Conservation (phyloP, 2,113 vertebrate genomes). For the Lampris incognitus region DNA sequence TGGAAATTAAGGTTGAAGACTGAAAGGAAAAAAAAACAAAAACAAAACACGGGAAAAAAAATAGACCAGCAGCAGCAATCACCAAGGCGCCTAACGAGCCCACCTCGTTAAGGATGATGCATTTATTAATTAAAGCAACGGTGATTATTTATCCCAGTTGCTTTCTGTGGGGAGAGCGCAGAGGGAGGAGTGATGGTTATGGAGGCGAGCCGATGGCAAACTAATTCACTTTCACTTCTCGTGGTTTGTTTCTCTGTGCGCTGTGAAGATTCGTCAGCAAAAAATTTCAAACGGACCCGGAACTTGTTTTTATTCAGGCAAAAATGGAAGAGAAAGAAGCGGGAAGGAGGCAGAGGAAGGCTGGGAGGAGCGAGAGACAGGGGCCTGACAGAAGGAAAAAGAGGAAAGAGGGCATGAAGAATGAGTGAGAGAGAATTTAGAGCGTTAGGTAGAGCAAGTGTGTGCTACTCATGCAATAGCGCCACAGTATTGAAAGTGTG, state of each 20-base stretch:
- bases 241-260: conserved; percentile 53
- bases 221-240: conserved; percentile 56
- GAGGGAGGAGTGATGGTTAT: conserved; percentile 51
- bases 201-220: conserved; percentile 40
- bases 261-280: neutral
- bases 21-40: conserved; percentile 28
- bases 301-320: neutral
- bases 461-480: conserved; percentile 27
- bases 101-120: conserved; percentile 64
- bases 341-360: neutral
- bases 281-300: conserved; percentile 31
- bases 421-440: neutral
- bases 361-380: neutral
- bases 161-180: conserved; percentile 13
- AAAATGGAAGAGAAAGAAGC: neutral
- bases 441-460: neutral
- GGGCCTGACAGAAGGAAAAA: no score
- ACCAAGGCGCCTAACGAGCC: conserved; percentile 36
- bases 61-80: conserved; percentile 31
- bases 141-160: conserved; percentile 62
- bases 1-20: conserved; percentile 63
- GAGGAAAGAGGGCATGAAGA: neutral
- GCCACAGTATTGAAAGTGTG: conserved; percentile 17
- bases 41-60: conserved; percentile 33
- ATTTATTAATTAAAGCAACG: conserved; percentile 68